phyloP scores from a whole-genome alignment of 2,113 vertebrate species.

The Sapayoa aenigma region DNA sequence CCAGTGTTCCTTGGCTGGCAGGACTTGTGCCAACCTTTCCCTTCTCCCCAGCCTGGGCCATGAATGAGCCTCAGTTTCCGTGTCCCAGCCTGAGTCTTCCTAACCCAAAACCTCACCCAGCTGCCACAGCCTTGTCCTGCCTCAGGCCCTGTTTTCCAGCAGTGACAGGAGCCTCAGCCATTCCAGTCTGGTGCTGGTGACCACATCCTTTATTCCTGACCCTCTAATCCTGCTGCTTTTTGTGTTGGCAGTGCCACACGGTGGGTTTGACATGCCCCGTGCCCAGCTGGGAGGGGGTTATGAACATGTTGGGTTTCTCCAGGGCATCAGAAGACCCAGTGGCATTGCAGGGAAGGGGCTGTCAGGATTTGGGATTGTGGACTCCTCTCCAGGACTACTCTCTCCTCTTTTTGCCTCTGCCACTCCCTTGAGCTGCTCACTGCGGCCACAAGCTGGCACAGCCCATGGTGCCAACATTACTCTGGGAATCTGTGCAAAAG shows the following conservation, averaged over 20 bases:
- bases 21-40: background rate
- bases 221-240: background rate
- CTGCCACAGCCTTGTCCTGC: background rate
- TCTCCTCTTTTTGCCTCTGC: too few relatives aligned
- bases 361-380: background rate
- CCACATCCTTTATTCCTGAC: background rate
- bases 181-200: background rate
- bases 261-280: background rate
- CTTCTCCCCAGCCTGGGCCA: background rate
- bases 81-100: background rate
- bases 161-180: background rate
- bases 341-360: background rate
- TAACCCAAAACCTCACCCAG: background rate
- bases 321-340: background rate
- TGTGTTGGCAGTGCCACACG: accelerated
- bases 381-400: background rate
- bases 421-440: background rate
- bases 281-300: background rate
- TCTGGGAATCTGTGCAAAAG: background rate
- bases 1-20: background rate
- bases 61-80: background rate
- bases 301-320: accelerated
- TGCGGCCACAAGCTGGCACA: background rate
- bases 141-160: background rate
- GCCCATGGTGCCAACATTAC: background rate